Evolutionary conservation across 2,888 invertebrate genomes (phyloP), one percentile per base, ranked within the genome.

Genomic region (Diabrotica balteata): DNA sequence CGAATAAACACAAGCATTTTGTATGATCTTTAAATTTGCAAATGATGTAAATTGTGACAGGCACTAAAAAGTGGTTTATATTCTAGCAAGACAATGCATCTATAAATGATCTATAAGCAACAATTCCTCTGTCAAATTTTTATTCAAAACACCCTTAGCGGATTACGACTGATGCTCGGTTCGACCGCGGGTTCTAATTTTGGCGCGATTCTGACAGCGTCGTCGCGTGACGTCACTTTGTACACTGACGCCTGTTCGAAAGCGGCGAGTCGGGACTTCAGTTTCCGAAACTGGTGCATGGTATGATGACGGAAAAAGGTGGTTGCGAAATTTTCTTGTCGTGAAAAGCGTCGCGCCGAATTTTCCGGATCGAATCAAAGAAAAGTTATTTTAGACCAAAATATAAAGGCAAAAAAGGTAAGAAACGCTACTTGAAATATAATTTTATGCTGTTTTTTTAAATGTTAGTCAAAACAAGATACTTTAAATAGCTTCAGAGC

Each of bases 141-240:
- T 4, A 32, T 32, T 47, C 10, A 8, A 47, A 32, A 42, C 54
- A 52, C n/a, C 17, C 47, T 53, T 22, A 47, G 2, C 11, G 7
- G 11, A 44, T 63, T 49, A 63, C 55, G 54, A 49, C 55, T 55
- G 10, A 4, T 49, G 46, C 52, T 32, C 32, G 9, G 50, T 50
- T 22, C 54, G 47, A 49, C 49, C 11, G 54, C 7, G 32, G 55
- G 63, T 59, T 67, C 63, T 67, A 67, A 67, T 63, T 67, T 63
- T 59, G 67, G 67, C 67, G 67, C 67, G 67, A 11, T 64, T 64
- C 46, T 42, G 58, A 46, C 54, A n/a, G 52, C 54, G 17, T 22
- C 67, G 62, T 49, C 59, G 53, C 22, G 22, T 54, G 47, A 47
- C 55, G 63, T 49, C 49, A 50, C 50, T n/a, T 11, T 44, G 9